Percentiles rank a stretch among this genome's conserved stretches.
Conservation (phyloP, 2,113 vertebrate species). For the Xerus inauris region DNA sequence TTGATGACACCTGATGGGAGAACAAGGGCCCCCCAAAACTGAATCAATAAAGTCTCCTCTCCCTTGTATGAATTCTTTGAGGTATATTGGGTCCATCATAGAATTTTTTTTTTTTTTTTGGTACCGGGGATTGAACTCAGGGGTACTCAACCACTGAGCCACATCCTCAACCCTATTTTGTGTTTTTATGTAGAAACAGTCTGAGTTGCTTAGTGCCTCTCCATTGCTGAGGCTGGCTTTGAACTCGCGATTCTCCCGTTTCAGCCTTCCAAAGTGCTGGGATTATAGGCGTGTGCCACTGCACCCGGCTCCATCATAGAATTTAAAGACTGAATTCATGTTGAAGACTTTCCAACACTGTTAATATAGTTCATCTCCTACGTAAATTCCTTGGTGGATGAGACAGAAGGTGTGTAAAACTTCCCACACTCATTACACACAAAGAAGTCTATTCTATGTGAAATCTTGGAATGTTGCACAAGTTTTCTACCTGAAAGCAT, state of each 20-base stretch:
- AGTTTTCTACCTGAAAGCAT: conserved; percentile 47
- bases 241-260: too few relatives aligned
- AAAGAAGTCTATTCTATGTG: conserved; percentile 2
- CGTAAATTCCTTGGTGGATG: not conserved
- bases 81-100: not conserved
- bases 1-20: not conserved
- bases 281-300: too few relatives aligned
- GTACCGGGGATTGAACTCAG: too few relatives aligned
- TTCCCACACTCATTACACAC: conserved; percentile 18
- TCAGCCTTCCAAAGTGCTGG: too few relatives aligned
- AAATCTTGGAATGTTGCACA: conserved; percentile 14
- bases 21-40: not conserved
- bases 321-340: not conserved
- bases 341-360: conserved; percentile 33
- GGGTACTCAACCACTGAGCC: too few relatives aligned
- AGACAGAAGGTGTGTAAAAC: not conserved
- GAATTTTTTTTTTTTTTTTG: too few relatives aligned
- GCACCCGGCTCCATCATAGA: not conserved
- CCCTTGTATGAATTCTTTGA: conserved; percentile 15
- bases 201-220: too few relatives aligned
- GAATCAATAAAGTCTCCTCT: not conserved
- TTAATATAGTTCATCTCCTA: conserved; percentile 22
- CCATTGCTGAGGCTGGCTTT: too few relatives aligned
- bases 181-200: too few relatives aligned
- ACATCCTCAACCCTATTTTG: too few relatives aligned